Base-by-base conservation (phyloP, 2,113 vertebrate genomes). In the Dasyurus viverrinus region DNA sequence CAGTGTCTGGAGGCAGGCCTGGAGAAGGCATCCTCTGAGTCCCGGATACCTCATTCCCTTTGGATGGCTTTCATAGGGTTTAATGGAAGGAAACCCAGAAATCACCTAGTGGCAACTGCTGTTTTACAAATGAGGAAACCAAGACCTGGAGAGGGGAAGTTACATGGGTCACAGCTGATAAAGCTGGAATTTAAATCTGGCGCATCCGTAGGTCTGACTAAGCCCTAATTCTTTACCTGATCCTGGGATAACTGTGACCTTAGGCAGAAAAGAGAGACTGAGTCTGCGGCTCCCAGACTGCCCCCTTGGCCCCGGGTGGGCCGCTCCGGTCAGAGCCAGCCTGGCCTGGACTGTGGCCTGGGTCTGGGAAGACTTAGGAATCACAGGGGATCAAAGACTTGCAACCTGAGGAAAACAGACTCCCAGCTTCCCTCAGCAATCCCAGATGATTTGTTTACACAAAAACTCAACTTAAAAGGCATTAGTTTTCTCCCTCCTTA, bases 401-500 rank as follows among this genome's bases (percentile, higher is more conserved):
- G 25, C 95, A 36, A 91, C 93, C 93, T 95, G 92, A 92, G 93
- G 96, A 97, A 97, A 96, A 90, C 91, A 94, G 96, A 91, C n/a
- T n/a, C 93, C 95, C 46, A 2, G 91, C 95, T 91, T 91, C 91
- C 94, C 89, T 50, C 54, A 19, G 93, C 91, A 94, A n/a, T 96
- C 95, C 93, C 96, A 91, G 93, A 93, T 90, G 91, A 93, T 94
- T 50, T 97, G 97, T 98, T 97, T 98, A 97, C 95, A 96, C 55
- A 94, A 84, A 96, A 96, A 94, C 93, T 95, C 94, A 95, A 95
- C 95, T 97, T 96, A 96, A 97, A 96, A 96, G 95, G 92, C 97
- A 96, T 95, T 96, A 23, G 90, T 95, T 97, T 97, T 96, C 95
- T 97, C 96, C 53, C 91, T 91, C 68, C 96, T 97, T 98, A 98